Percentiles rank a stretch among this genome's conserved stretches.
Conservation (phyloP, 2,888 invertebrate species). For the Malachius bipustulatus region DNA sequence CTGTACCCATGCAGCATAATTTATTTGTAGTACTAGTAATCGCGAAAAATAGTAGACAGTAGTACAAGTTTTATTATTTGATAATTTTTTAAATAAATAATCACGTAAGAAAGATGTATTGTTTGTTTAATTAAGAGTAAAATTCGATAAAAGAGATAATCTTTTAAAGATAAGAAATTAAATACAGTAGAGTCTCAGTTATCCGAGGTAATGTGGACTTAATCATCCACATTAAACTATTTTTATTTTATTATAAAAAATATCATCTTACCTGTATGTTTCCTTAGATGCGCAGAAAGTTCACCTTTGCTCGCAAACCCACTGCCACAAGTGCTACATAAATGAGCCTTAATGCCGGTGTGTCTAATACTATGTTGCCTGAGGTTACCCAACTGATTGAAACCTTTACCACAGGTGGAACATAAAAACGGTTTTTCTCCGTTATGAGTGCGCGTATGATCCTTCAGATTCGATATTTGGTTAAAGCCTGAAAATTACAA, state of each 20-base stretch:
- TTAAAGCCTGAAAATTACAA: slow-evolving; percentile 34
- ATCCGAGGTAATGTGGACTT: too few relatives aligned
- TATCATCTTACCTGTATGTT: slow-evolving; percentile 32
- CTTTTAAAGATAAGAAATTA: too few relatives aligned
- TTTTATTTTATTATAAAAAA: neutral
- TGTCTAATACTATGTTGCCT: slow-evolving; percentile 36
- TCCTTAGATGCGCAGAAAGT: slow-evolving; percentile 36
- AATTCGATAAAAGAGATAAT: too few relatives aligned
- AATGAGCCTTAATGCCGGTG: slow-evolving; percentile 38
- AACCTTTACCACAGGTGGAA: slow-evolving; percentile 38
- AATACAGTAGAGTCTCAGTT: too few relatives aligned
- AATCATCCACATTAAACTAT: too few relatives aligned
- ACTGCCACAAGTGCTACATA: slow-evolving; percentile 37
- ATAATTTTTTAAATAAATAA: too few relatives aligned
- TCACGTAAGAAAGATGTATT: too few relatives aligned
- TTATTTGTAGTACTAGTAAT: too few relatives aligned
- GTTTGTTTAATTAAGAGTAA: too few relatives aligned
- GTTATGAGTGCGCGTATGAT: slow-evolving; percentile 38
- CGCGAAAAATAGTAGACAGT: too few relatives aligned
- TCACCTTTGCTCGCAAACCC: slow-evolving; percentile 39
- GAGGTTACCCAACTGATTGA: slow-evolving; percentile 38
- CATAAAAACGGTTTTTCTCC: slow-evolving; percentile 38
- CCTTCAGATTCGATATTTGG: slow-evolving; percentile 38
- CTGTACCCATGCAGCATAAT: too few relatives aligned
- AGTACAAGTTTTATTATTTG: too few relatives aligned